Conservation (phyloP, 2,113 vertebrate species). For the Eudyptes chrysolophus region DNA sequence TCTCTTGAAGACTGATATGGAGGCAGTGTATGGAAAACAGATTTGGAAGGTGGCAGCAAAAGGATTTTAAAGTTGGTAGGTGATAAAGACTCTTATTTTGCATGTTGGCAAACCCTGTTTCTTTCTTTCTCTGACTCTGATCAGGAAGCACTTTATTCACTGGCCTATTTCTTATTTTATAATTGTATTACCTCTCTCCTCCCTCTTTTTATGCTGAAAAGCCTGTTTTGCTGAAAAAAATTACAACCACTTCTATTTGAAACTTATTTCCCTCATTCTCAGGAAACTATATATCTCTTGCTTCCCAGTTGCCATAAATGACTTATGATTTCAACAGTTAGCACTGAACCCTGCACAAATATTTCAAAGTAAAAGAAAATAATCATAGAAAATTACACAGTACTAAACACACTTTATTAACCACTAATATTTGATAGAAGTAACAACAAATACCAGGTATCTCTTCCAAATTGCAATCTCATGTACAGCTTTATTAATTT, state of each 20-base stretch:
- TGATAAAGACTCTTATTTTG: background rate
- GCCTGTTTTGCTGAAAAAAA: background rate
- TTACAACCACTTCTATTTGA: background rate
- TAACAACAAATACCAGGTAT: background rate
- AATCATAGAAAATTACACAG: background rate
- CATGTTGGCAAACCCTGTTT: background rate
- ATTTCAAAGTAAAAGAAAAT: background rate
- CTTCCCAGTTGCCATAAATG: background rate
- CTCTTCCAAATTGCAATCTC: background rate
- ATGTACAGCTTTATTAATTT: background rate
- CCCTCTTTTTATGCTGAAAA: background rate
- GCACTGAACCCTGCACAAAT: background rate
- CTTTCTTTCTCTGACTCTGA: background rate
- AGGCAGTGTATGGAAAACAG: background rate
- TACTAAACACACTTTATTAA: background rate
- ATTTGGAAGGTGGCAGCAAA: background rate
- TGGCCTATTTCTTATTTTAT: background rate
- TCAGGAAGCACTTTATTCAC: background rate
- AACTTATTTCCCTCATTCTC: background rate
- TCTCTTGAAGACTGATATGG: background rate
- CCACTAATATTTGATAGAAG: background rate
- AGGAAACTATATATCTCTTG: background rate
- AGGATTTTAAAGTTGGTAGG: background rate
- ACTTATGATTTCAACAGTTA: background rate
- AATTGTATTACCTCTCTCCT: background rate